These are phyloP conservation scores for Andrena chrysosceles DNA, from an alignment of 2,888 invertebrate genomes.

Conservation along the genomic window DNA sequence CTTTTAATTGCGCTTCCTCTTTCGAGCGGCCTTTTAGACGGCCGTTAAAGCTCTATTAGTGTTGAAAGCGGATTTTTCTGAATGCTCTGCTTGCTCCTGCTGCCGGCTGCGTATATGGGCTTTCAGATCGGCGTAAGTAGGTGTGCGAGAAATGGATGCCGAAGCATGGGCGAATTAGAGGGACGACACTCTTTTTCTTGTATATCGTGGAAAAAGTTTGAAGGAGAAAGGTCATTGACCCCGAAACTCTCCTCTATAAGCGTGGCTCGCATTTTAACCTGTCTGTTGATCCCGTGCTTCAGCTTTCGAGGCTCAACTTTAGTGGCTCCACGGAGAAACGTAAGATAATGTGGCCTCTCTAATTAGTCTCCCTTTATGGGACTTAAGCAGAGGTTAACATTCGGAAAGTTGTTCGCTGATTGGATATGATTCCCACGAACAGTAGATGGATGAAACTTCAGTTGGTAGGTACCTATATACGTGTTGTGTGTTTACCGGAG, in stretches of 20 bases:
- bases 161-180: conserved; percentile 56
- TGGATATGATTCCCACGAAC: neutral
- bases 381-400: neutral
- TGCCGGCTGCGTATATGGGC: conserved; percentile 34
- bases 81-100: conserved; percentile 45
- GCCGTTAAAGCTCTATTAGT: conserved; percentile 67
- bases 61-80: conserved; percentile 68
- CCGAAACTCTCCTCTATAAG: conserved; percentile 18
- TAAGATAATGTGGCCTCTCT: neutral
- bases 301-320: neutral
- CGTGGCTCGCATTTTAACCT: conserved; percentile 19
- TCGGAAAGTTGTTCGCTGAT: neutral
- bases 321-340: neutral
- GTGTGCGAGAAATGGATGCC: conserved; percentile 57
- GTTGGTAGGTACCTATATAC: neutral
- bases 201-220: conserved; percentile 49
- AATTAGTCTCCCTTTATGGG: conserved; percentile 10
- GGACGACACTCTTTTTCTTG: conserved; percentile 59
- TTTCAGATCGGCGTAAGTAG: conserved; percentile 63
- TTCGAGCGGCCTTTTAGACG: conserved; percentile 62
- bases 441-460: neutral
- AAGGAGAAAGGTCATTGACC: conserved; percentile 58
- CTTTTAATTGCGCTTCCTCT: conserved; percentile 69
- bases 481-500: neutral
- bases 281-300: neutral